Percentiles rank a stretch among this genome's conserved stretches.
phyloP scores from a whole-genome alignment of 2,888 invertebrate genomes.

The Vandiemenella viatica region DNA sequence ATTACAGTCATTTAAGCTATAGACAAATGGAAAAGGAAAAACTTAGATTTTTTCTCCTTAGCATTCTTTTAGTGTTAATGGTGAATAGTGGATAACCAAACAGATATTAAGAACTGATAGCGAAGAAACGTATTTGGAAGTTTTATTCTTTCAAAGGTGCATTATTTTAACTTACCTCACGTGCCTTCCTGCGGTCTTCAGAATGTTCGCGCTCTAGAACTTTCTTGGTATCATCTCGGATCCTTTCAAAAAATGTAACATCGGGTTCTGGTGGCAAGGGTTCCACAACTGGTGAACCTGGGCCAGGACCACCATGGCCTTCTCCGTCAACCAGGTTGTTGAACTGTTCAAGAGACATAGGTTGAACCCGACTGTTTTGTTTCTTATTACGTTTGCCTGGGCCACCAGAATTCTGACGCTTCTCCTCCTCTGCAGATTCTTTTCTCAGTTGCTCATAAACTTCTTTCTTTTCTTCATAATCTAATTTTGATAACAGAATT shows the following conservation, averaged over 20 bases:
- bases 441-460: slow-evolving; percentile 25
- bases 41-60: too few species aligned
- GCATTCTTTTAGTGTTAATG: too few species aligned
- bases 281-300: too few species aligned
- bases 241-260: slow-evolving; percentile 48
- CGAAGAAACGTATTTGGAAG: too few species aligned
- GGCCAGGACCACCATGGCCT: too few species aligned
- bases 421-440: slow-evolving; percentile 28
- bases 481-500: slow-evolving; percentile 56
- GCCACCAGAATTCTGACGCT: slow-evolving; percentile 31
- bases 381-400: slow-evolving; percentile 46
- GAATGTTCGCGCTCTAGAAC: slow-evolving; percentile 50
- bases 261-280: too few species aligned
- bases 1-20: too few species aligned
- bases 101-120: too few species aligned
- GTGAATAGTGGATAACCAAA: too few species aligned
- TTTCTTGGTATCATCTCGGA: slow-evolving; percentile 45
- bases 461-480: slow-evolving; percentile 47
- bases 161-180: too few species aligned
- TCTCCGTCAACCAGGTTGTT: slow-evolving; percentile 37
- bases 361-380: slow-evolving; percentile 21
- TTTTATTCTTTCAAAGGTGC: too few species aligned
- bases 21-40: too few species aligned
- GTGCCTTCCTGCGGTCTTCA: slow-evolving; percentile 37
- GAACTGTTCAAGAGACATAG: slow-evolving; percentile 62